phyloP scores from a whole-genome alignment of 2,113 vertebrate genomes.

The Ursus arctos region DNA sequence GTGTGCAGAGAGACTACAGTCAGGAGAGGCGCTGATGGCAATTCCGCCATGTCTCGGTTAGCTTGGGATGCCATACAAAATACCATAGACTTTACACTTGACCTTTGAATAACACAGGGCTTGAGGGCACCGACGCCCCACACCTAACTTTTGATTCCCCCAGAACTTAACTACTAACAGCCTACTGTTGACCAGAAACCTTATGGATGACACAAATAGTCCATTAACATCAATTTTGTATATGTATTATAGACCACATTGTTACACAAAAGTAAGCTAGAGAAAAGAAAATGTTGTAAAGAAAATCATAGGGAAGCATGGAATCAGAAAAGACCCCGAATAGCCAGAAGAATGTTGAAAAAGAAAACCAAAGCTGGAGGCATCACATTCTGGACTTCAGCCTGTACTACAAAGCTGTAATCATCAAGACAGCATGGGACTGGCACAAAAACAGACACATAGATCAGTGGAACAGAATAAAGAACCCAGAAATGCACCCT shows the following conservation, averaged over 20 bases:
- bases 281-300: neutral
- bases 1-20: fast-evolving
- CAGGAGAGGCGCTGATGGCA: neutral
- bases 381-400: no score
- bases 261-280: neutral
- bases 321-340: neutral
- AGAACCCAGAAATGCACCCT: no score
- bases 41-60: neutral
- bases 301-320: neutral
- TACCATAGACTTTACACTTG: neutral
- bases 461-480: no score
- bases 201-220: neutral
- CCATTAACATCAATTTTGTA: neutral
- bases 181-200: neutral
- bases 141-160: neutral
- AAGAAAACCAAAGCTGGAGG: neutral
- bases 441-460: no score
- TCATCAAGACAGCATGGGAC: no score
- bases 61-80: neutral
- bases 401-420: no score
- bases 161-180: neutral
- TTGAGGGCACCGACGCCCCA: neutral
- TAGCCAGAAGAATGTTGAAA: neutral
- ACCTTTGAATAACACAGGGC: neutral
- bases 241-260: neutral